Base-by-base conservation (phyloP, 2,797 vertebrate species). In the Hoplostethus mediterraneus region DNA sequence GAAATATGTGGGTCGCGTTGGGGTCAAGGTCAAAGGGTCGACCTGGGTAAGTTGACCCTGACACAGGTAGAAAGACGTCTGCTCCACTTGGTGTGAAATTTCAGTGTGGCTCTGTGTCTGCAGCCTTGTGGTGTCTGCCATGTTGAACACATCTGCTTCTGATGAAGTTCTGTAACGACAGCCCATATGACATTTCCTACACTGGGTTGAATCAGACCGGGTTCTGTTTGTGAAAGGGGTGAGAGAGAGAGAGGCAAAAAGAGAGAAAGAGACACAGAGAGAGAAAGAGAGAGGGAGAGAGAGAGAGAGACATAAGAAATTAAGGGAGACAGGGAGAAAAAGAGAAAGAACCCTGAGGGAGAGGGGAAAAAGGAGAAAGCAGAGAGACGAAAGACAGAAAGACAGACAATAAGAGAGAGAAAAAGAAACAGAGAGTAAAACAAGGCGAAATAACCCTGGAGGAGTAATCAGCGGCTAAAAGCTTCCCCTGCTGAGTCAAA, bases 391-490 rank as follows among this genome's bases (percentile, higher is more conserved):
- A 38, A 45, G 61, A 25, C 13, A 21, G 5, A 59, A 38, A 45
- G 61, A 25, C 13, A 21, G 38, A 33, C 6, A 47, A 48, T 5
- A 47, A 75, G 72, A 67, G 67, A 75, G 30, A 0, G 9, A 80
- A 84, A 81, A 84, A 81, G 75, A 84, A 83, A 73, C 33, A 69
- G 48, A 83, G 48, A 67, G 63, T 77, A 82, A 91, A 90, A 92
- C 85, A 86, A 87, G 85, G 73, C 85, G 81, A 91, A 87, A 92
- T 91, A 87, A 91, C 84, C 40, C 64, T 83, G 84, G 72, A 84
- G 85, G 80, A 87, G 91, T 90, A 91, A 93, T 94, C 87, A 91
- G 84, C 64, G 85, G 75, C 90, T 93, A 92, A 94, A 93, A 93
- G 92, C 92, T 82, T 91, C 83, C 86, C 91, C 92, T 70, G 88